Evolutionary conservation across 2,797 vertebrate species (phyloP).

Genomic region (Crocodylus rhombifer): DNA sequence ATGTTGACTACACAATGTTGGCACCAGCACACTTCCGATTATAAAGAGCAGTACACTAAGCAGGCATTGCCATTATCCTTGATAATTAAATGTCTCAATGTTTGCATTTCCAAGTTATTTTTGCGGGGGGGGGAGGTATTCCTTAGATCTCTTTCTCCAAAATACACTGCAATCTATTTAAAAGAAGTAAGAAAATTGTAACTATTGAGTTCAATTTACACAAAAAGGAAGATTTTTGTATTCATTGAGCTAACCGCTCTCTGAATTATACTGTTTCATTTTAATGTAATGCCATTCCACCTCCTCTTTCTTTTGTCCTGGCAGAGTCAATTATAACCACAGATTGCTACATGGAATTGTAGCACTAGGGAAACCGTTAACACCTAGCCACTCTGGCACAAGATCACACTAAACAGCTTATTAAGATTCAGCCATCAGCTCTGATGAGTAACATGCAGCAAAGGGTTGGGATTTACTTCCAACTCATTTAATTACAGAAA

Average conservation of each 20-base stretch:
- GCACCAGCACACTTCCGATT: background rate
- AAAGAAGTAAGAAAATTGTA: slow-evolving; percentile 46
- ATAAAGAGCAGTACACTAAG: background rate
- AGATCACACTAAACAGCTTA: slow-evolving; percentile 79
- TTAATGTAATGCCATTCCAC: slow-evolving; percentile 67
- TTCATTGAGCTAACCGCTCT: slow-evolving; percentile 51
- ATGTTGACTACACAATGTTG: background rate
- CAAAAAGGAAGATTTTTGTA: background rate
- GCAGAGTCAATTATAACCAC: slow-evolving; percentile 78
- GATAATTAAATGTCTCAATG: slow-evolving; percentile 40
- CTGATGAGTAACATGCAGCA: slow-evolving; percentile 72
- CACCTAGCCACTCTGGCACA: slow-evolving; percentile 74
- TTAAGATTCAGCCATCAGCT: slow-evolving; percentile 82
- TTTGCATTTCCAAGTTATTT: slow-evolving; percentile 14
- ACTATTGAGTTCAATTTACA: background rate
- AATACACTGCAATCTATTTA: background rate
- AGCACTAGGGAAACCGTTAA: slow-evolving; percentile 76
- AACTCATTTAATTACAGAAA: slow-evolving; percentile 84
- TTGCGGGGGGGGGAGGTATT: background rate
- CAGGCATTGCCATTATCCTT: background rate
- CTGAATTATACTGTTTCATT: slow-evolving; percentile 52
- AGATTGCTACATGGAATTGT: slow-evolving; percentile 76
- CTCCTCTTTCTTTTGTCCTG: slow-evolving; percentile 75
- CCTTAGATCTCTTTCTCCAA: background rate
- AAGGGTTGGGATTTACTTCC: slow-evolving; percentile 79